Conservation (phyloP, 2,797 vertebrate species). For the Vireo griseus region DNA sequence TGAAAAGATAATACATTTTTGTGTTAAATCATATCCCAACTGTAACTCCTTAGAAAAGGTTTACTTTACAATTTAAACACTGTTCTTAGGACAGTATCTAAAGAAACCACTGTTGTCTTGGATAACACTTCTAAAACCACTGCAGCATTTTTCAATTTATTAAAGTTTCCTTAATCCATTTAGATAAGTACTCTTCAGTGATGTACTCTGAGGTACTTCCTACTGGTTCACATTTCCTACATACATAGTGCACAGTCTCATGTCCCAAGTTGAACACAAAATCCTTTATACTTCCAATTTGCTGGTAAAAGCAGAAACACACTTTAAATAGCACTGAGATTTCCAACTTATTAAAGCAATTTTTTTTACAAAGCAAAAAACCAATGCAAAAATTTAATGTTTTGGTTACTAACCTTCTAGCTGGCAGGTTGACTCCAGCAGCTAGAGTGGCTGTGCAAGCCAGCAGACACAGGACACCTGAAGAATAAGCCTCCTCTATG, state of each 20-base stretch:
- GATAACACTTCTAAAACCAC: neutral
- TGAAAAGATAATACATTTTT: neutral
- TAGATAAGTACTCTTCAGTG: neutral
- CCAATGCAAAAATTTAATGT: neutral
- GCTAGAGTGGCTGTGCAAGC: constrained; percentile 94
- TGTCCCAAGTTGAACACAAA: neutral
- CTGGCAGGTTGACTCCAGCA: constrained; percentile 93
- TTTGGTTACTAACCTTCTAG: constrained; percentile 82
- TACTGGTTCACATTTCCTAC: neutral
- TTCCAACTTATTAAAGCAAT: neutral
- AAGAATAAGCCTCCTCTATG: constrained; percentile 90
- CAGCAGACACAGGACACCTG: constrained; percentile 88
- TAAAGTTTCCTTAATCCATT: neutral
- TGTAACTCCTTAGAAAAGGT: neutral
- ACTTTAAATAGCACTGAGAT: neutral
- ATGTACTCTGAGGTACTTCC: neutral
- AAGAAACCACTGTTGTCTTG: neutral
- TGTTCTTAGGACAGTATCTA: neutral
- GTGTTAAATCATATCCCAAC: neutral
- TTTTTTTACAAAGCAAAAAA: neutral
- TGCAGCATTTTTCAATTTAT: neutral
- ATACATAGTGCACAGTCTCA: neutral
- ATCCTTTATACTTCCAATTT: neutral
- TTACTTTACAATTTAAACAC: neutral
- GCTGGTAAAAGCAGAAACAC: neutral